Base-by-base conservation (phyloP, 2,888 invertebrate genomes). In the Chrysotoxum bicinctum region DNA sequence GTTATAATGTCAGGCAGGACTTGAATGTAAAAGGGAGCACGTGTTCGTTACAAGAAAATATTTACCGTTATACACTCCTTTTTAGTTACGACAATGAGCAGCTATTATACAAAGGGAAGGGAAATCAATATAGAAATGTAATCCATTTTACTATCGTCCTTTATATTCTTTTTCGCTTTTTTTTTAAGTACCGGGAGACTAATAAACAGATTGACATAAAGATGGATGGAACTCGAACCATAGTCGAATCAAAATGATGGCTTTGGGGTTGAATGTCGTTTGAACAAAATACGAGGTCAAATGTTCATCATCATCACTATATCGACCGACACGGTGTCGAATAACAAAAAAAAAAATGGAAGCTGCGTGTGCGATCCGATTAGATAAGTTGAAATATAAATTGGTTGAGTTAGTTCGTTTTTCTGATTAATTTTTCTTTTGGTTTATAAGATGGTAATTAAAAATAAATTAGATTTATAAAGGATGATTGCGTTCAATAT, bases 121-220 rank as follows among this genome's bases (percentile, higher is more conserved):
- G 75, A 79, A 84, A 84, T 84, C 84, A 80, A 80, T 80, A 80
- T 75, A 84, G 68, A 72, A 84, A 76, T 74, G 84, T 80, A 84
- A 84, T 84, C 80, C 84, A 84, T 84, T 84, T 84, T 75, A 75
- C 79, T 79, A 80, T 72, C 75, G 80, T 84, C 80, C 80, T 72
- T 78, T 73, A 54, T 78, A 69, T 64, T 64, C 12, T 43, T 23
- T 30, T 74, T 10, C 21, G 32, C 35, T 40, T 79, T 30, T 50
- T 50, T 43, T 66, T 84, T 84, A 75, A 84, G 66, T 75, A 80
- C 66, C 75, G 37, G 70, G 70, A 76, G 80, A 60, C 80, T 72
- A 84, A 84, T 84, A 84, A 80, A 76, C 75, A 84, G 80, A 84
- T 84, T 84, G 84, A 84, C 84, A 84, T 84, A 80, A 84, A 84